A percentile compares a stretch with the other conserved stretches of the same genome.
phyloP scores from a whole-genome alignment of 2,797 vertebrate species.

The Pseudopleuronectes americanus region DNA sequence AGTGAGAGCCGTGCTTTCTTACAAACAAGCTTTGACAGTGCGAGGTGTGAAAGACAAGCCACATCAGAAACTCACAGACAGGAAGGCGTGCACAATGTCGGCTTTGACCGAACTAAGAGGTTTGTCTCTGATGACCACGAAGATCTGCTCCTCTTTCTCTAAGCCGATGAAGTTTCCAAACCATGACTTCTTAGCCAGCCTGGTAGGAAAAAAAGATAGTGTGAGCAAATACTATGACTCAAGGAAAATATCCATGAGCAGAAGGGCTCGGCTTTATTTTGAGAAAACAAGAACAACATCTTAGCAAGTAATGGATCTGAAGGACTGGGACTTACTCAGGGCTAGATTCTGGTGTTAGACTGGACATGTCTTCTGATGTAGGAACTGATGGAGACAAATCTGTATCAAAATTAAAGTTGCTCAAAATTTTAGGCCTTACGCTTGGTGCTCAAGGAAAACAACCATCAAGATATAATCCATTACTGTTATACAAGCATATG shows the following conservation, averaged over 20 bases:
- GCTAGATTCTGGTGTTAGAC: constrained; percentile 93
- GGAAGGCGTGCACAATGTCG: constrained; percentile 94
- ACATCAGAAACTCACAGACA: constrained; percentile 85
- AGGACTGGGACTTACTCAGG: constrained; percentile 88
- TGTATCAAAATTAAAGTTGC: constrained; percentile 1
- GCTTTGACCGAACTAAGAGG: constrained; percentile 95
- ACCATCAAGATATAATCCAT: background rate
- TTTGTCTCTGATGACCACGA: constrained; percentile 94
- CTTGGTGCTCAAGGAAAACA: background rate
- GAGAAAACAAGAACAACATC: constrained; percentile 17
- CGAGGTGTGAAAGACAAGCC: constrained; percentile 37
- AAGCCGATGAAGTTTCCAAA: constrained; percentile 95
- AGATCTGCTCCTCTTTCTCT: constrained; percentile 96
- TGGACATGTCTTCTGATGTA: constrained; percentile 95
- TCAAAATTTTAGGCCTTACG: background rate
- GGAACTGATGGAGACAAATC: constrained; percentile 82
- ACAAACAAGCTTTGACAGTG: constrained; percentile 33
- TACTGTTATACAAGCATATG: background rate
- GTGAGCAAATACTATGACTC: background rate
- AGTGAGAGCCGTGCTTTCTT: constrained; percentile 59
- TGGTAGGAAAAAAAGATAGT: constrained; percentile 54
- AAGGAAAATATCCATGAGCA: background rate
- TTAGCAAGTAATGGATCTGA: background rate
- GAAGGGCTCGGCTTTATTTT: background rate
- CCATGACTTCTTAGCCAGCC: constrained; percentile 95